Base-by-base conservation (phyloP, 2,797 vertebrate genomes). In the Erpetoichthys calabaricus region DNA sequence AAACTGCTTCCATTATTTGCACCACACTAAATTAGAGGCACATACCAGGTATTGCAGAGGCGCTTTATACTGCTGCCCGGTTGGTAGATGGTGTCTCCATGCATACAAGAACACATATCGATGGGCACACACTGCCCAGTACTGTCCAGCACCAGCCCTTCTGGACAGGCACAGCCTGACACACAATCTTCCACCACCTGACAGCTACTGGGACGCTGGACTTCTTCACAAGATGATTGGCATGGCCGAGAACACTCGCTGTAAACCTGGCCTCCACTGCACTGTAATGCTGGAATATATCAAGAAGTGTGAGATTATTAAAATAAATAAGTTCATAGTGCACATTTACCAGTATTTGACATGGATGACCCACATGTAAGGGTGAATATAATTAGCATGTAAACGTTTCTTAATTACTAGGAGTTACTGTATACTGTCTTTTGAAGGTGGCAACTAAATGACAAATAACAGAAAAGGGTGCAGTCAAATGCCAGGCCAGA, bases 11-110 rank as follows among this genome's bases (percentile, higher is more conserved):
- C 25, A 25, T 25, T 25, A 25, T 25, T 25, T 25, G 1, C 2
- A 1, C 25, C 25, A 49, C 47, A 53, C 7, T 44, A 42, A 8
- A 42, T 4, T 57, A 6, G 8, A 42, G 7, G 2, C 0, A 71
- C 87, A 7, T 75, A 95, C 92, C 91, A 97, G 63, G 51, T 71
- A 25, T 86, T 91, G 73, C 92, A 97, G 73, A 68, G 79, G 62
- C 74, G 78, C 42, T 66, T 68, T 42, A 83, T 60, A 1, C 56
- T 62, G 47, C 74, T 75, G 3, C 90, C 86, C 0, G 86, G 70
- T 0, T 66, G 68, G 60, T 86, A 68, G 1, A 47, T 66, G 44
- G 51, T 60, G 9, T 70, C 76, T 44, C 73, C 79, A 5, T 80
- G 78, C 57, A 64, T 60, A 67, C 92, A 96, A 3, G 83, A 70